Percentiles rank a stretch among this genome's conserved stretches.
phyloP scores from a whole-genome alignment of 2,888 invertebrate genomes.

The Drosophila multiciliata region DNA sequence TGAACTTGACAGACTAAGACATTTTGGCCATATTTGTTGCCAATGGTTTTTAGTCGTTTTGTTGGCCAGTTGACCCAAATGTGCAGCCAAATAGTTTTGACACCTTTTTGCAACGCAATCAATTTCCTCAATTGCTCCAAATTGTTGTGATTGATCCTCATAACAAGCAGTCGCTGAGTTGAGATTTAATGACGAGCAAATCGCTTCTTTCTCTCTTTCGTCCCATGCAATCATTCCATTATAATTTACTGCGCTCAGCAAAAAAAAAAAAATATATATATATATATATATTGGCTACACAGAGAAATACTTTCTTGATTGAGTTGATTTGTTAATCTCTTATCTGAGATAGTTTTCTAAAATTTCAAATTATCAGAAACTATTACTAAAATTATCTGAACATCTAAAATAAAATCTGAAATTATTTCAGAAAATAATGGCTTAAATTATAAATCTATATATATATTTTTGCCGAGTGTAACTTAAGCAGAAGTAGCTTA shows the following conservation, averaged over 20 bases:
- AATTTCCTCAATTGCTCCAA: slow-evolving; percentile 50
- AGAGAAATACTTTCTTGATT: background rate
- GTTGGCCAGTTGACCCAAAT: slow-evolving; percentile 26
- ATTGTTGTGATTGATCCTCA: slow-evolving; percentile 37
- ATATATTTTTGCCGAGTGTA: background rate
- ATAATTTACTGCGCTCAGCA: slow-evolving; percentile 62
- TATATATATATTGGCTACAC: background rate
- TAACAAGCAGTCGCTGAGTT: slow-evolving; percentile 46
- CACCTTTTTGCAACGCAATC: slow-evolving; percentile 65
- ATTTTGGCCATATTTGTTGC: slow-evolving; percentile 46
- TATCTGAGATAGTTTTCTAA: too few species aligned
- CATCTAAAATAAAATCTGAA: background rate
- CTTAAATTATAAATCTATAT: background rate
- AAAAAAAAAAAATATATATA: background rate
- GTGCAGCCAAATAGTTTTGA: slow-evolving; percentile 65
- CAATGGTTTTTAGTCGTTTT: slow-evolving; percentile 14
- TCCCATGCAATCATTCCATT: slow-evolving; percentile 78
- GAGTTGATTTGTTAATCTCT: background rate
- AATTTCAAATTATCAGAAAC: background rate
- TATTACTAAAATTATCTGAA: background rate
- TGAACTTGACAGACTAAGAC: slow-evolving; percentile 65
- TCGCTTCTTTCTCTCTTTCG: slow-evolving; percentile 43
- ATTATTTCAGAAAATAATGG: too few species aligned
- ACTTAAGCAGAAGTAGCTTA: slow-evolving; percentile 20
- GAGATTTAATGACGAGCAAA: slow-evolving; percentile 74